Evolutionary conservation across 2,113 vertebrate species (phyloP).

Genomic region (Vicugna pacos): DNA sequence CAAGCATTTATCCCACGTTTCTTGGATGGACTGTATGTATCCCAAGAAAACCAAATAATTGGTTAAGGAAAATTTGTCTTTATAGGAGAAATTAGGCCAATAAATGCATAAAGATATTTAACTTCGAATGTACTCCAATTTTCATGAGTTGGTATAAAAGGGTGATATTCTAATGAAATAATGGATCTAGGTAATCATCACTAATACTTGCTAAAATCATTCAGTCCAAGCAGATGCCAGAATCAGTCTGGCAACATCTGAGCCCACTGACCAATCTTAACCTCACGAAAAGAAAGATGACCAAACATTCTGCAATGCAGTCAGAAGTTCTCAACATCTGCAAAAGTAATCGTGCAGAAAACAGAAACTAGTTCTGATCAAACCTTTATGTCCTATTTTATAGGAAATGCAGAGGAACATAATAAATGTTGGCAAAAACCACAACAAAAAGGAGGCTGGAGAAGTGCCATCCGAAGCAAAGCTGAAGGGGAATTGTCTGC

Average conservation of each 20-base stretch:
- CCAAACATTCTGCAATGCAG: background rate
- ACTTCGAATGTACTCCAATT: background rate
- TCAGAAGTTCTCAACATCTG: background rate
- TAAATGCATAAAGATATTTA: background rate
- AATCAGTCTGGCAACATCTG: background rate
- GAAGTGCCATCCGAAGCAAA: background rate
- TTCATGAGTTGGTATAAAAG: background rate
- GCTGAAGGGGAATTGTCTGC: rapidly evolving
- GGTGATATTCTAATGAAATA: background rate
- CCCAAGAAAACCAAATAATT: background rate
- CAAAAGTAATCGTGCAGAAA: background rate
- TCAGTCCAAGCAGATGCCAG: background rate
- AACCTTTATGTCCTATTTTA: background rate
- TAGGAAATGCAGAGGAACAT: background rate
- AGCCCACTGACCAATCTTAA: background rate
- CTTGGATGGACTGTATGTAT: background rate
- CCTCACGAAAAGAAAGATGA: background rate
- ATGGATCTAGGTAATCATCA: background rate
- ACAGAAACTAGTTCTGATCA: background rate
- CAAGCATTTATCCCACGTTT: background rate
- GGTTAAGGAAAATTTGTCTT: background rate
- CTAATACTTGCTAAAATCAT: background rate
- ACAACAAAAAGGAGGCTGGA: background rate
- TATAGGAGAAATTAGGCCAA: background rate
- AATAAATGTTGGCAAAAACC: background rate